Base-by-base conservation (phyloP, 1,140 invertebrate species). In the Prorops nasuta region DNA sequence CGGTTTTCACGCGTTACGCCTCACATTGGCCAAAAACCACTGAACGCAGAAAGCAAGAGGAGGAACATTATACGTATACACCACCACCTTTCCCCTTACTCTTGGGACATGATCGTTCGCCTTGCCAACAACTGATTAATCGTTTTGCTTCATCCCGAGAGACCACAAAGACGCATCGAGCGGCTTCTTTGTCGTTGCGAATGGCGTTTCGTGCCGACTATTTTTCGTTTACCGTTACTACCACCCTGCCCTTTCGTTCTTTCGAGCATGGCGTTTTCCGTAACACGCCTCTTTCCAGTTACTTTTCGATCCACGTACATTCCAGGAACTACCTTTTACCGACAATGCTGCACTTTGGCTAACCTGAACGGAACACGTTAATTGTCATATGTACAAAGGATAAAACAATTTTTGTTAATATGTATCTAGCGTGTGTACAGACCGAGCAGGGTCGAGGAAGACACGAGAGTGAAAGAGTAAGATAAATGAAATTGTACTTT, bases 111-210 rank as follows among this genome's bases (percentile, higher is more conserved):
- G 58, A 58, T 63, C 67, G 66, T 64, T 65, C 70, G 71, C 66
- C 69, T 72, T 73, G 71, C 75, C 74, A 76, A 76, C 75, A 76
- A 72, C 74, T 77, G 75, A 77, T 77, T 77, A 77, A 77, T 77
- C 75, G 74, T 76, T 66, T 65, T 65, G 57, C 58, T 64, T 53
- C 58, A 31, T 71, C 67, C 66, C 72, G 72, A 19, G 28, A 31
- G 15, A 64, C 58, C 63, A 58, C 58, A 57, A 56, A 58, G 55
- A 66, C 71, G 70, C 67, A 74, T 71, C 64, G 61, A 67, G 66
- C 56, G 65, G 69, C 68, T 74, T 74, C 69, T 72, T 74, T 73
- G 68, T 72, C 69, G 58, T 66, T 59, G 57, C 49, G 69, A 61
- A 67, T 63, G 58, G 51, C 64, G 66, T 71, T 70, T 66, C 61